phyloP scores from a whole-genome alignment of 2,113 vertebrate genomes.

The Ceyx melanurus region DNA sequence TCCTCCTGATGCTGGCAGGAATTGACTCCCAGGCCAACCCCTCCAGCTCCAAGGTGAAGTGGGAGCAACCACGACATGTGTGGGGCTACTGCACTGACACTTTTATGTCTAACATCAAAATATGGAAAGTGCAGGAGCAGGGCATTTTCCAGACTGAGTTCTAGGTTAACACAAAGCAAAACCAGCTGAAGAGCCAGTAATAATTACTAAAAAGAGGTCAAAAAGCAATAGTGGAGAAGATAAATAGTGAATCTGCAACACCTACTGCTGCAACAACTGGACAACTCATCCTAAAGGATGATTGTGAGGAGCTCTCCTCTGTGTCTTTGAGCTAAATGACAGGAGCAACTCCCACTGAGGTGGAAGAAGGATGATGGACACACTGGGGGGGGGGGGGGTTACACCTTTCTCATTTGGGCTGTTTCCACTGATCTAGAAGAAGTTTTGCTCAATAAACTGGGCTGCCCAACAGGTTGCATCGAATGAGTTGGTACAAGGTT shows the following conservation, averaged over 20 bases:
- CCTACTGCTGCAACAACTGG: not conserved
- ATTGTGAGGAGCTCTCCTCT: not conserved
- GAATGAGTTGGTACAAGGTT: not conserved
- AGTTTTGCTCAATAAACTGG: not conserved
- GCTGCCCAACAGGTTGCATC: not conserved
- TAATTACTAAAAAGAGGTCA: not conserved
- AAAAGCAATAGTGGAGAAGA: not conserved
- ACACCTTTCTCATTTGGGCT: not conserved
- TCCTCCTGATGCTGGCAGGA: not conserved
- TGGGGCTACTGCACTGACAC: not conserved
- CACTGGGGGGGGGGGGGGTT: not conserved
- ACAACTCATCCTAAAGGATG: not conserved
- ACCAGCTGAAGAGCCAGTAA: not conserved
- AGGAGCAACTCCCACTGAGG: not conserved
- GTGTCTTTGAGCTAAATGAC: not conserved
- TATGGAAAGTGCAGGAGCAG: not conserved
- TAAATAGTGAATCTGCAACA: not conserved
- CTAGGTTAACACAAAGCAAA: not conserved
- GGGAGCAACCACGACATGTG: not conserved
- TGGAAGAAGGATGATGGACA: not conserved
- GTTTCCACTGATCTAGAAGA: not conserved
- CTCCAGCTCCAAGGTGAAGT: not conserved
- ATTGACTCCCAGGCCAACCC: not conserved
- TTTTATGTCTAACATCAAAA: not conserved
- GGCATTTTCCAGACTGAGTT: not conserved